Evolutionary conservation across 2,797 vertebrate genomes (phyloP).

Genomic region (Falco columbarius): DNA sequence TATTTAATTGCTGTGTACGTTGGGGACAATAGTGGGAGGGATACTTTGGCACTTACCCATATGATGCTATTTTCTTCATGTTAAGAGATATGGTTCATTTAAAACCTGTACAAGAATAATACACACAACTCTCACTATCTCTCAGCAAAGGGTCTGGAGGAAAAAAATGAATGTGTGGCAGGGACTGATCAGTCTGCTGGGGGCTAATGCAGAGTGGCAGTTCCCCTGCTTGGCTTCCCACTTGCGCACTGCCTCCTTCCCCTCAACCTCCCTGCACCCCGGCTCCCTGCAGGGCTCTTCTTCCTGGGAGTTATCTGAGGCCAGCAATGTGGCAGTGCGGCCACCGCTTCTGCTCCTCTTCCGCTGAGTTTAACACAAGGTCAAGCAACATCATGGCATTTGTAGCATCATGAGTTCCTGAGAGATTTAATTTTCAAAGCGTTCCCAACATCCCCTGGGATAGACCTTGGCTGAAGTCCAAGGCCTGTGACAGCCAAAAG

Average conservation of each 20-base stretch:
- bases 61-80: not conserved
- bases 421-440: slow-evolving; percentile 65
- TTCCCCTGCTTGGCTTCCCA: not conserved
- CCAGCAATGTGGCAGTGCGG: not conserved
- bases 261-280: not conserved
- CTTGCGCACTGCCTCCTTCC: not conserved
- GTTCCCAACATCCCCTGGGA: slow-evolving; percentile 19
- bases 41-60: rapidly evolving
- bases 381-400: slow-evolving; percentile 27
- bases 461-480: slow-evolving; percentile 28
- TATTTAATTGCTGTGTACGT: not conserved
- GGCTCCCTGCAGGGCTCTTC: not conserved
- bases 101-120: not conserved
- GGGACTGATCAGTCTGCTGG: not conserved
- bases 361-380: slow-evolving; percentile 46
- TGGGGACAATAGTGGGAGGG: not conserved
- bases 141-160: not conserved
- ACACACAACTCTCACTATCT: not conserved
- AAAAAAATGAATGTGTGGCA: not conserved
- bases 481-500: not conserved
- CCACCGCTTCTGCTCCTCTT: not conserved
- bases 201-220: not conserved
- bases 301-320: not conserved
- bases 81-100: rapidly evolving
- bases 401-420: slow-evolving; percentile 44